Conservation (phyloP, 2,797 vertebrate genomes). For the Gymnoscopelus microlampas region DNA sequence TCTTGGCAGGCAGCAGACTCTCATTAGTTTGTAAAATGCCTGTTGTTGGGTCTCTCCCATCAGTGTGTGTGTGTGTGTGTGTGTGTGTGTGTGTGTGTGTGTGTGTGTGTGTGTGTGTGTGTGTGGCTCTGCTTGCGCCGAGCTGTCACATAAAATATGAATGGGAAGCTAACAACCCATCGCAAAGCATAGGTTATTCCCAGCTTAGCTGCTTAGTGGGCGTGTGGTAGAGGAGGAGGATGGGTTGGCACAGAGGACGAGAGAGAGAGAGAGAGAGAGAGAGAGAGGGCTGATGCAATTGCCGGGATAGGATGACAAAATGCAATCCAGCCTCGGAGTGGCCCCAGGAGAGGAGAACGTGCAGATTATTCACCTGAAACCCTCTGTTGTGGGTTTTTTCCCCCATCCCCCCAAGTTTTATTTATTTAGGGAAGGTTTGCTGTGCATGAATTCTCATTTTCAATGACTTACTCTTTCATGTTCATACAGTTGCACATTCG, state of each 20-base stretch:
- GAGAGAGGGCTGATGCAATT: conserved; percentile 3
- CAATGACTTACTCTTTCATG: conserved; percentile 21
- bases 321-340: conserved; percentile 9
- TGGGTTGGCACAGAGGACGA: neutral
- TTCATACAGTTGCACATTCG: conserved; percentile 9
- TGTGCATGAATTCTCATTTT: conserved; percentile 31
- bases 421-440: conserved; percentile 32
- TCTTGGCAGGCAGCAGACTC: conserved; percentile 54
- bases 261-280: conserved; percentile 1
- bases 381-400: conserved; percentile 10
- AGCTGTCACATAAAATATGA: conserved; percentile 73
- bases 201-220: conserved; percentile 50
- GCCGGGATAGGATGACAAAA: conserved; percentile 44
- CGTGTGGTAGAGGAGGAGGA: no score
- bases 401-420: neutral
- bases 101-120: no score
- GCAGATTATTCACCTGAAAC: conserved; percentile 18
- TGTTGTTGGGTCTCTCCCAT: conserved; percentile 57
- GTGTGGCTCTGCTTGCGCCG: conserved; percentile 34
- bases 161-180: conserved; percentile 64
- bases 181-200: conserved; percentile 58
- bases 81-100: neutral
- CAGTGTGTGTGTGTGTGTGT: neutral
- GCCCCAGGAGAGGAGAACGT: conserved; percentile 22
- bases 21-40: conserved; percentile 78